Evolutionary conservation across 2,888 invertebrate genomes (phyloP).

Genomic region (Dryococelus australis): DNA sequence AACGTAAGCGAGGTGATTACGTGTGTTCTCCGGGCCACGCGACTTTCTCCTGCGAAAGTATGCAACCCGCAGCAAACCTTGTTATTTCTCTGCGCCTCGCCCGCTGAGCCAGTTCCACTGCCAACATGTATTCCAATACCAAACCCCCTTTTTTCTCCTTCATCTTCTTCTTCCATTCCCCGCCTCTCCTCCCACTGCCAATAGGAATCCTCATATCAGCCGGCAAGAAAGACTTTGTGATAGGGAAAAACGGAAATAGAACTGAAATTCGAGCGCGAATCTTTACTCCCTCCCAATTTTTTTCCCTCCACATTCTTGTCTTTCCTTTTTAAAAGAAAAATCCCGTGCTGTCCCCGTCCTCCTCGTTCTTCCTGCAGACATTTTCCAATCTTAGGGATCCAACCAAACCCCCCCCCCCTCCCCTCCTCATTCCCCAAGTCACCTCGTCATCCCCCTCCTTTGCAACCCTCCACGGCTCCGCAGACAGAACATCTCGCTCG

Average conservation of each 20-base stretch:
- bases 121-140: not conserved
- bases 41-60: no score
- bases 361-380: constrained; percentile 10
- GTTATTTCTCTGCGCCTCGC: not conserved
- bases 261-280: constrained; percentile 35
- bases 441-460: not conserved
- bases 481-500: constrained; percentile 29
- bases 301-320: constrained; percentile 3
- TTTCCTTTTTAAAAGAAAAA: constrained; percentile 4
- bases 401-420: not conserved
- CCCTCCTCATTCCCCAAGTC: not conserved
- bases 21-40: no score
- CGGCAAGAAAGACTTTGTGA: constrained; percentile 2
- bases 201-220: constrained; percentile 23
- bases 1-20: no score
- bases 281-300: constrained; percentile 31
- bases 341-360: not conserved
- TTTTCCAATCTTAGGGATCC: constrained; percentile 24
- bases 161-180: not conserved
- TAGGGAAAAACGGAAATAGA: constrained; percentile 28
- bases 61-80: not conserved
- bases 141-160: not conserved
- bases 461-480: not conserved
- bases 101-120: not conserved
- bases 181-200: constrained; percentile 17